Percentiles rank a stretch among this genome's conserved stretches.
phyloP scores from a whole-genome alignment of 2,113 vertebrate genomes.

The Calypte anna region DNA sequence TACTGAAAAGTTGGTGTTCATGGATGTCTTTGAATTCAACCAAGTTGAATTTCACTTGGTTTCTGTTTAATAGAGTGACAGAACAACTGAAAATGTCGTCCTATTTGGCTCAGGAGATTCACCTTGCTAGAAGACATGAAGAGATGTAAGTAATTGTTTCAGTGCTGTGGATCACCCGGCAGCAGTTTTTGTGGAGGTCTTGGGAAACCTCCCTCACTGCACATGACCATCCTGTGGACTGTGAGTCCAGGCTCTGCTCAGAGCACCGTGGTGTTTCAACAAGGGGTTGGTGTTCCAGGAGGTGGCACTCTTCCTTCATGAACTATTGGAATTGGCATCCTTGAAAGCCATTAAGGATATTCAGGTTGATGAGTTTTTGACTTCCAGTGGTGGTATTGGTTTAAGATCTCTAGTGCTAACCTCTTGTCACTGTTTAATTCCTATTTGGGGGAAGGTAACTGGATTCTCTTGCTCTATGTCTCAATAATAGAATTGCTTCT shows the following conservation, averaged over 20 bases:
- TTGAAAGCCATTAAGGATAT: neutral
- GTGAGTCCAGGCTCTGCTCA: neutral
- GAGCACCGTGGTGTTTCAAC: neutral
- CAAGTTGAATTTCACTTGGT: conserved; percentile 25
- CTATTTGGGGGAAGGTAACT: neutral
- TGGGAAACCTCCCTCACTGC: neutral
- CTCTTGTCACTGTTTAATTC: neutral
- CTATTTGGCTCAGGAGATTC: conserved; percentile 75
- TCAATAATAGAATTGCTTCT: neutral
- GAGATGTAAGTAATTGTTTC: conserved; percentile 82
- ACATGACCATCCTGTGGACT: fast-evolving
- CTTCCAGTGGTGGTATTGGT: neutral
- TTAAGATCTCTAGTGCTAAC: conserved; percentile 13
- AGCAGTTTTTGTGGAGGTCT: neutral
- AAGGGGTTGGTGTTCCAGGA: conserved; percentile 23
- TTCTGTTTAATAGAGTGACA: conserved; percentile 40
- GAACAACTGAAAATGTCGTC: conserved; percentile 68
- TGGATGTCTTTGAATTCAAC: neutral
- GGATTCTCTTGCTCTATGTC: neutral
- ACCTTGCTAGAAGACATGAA: conserved; percentile 81
- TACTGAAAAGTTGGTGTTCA: neutral
- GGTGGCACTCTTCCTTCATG: conserved; percentile 62
- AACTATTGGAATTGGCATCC: neutral
- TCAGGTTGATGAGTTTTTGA: conserved; percentile 9
- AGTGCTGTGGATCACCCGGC: neutral